These are phyloP conservation scores for Anhinga rufa DNA, from an alignment of 2,113 vertebrate genomes.

Conservation along the genomic window DNA sequence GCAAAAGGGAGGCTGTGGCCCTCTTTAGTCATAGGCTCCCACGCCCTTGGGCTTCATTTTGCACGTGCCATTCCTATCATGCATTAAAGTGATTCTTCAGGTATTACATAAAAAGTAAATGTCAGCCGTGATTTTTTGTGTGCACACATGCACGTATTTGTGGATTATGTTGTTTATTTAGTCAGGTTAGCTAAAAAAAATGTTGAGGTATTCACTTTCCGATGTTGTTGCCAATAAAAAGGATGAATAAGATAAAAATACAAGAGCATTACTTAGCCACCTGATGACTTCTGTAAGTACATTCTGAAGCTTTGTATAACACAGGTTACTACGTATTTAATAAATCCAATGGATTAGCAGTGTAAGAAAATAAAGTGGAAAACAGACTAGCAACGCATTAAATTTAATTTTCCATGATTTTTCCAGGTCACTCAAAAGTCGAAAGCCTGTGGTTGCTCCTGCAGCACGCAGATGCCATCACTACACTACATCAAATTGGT, in stretches of 20 bases:
- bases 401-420: constrained; percentile 3
- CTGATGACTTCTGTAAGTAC: background rate
- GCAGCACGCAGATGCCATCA: background rate
- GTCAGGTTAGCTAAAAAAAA: background rate
- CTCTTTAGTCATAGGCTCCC: constrained; percentile 25
- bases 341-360: constrained; percentile 26
- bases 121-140: background rate
- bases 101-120: constrained; percentile 43
- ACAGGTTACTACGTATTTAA: constrained; percentile 20
- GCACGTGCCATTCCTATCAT: constrained; percentile 32
- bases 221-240: background rate
- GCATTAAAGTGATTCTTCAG: constrained; percentile 25
- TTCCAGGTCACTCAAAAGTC: constrained; percentile 9
- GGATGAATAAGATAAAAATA: constrained; percentile 17
- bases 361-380: background rate
- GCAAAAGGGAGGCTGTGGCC: constrained; percentile 11
- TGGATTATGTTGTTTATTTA: constrained; percentile 26
- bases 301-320: background rate
- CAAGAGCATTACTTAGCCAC: background rate
- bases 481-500: background rate
- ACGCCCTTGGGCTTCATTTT: constrained; percentile 19
- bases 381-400: background rate
- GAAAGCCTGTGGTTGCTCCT: background rate
- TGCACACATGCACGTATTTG: background rate
- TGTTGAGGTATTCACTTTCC: background rate